A percentile compares a stretch with the other conserved stretches of the same genome.
These are phyloP conservation scores for Erythrolamprus reginae DNA, from an alignment of 2,113 vertebrate genomes.

Conservation along the genomic window DNA sequence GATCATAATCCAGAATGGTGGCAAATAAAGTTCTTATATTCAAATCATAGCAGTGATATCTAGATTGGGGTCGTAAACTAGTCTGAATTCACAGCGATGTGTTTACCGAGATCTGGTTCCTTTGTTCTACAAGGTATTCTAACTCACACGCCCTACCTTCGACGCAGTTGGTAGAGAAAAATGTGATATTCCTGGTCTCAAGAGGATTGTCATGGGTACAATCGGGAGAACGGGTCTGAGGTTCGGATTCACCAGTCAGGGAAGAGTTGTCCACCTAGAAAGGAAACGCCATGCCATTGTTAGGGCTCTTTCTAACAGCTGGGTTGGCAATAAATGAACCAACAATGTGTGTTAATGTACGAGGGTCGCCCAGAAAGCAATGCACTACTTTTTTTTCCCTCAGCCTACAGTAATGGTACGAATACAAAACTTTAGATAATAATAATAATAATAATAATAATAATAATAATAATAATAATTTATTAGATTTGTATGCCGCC, in stretches of 20 bases:
- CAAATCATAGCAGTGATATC: neutral
- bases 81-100: neutral
- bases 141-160: neutral
- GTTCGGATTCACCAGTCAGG: slow-evolving; percentile 22
- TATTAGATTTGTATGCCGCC: too few relatives aligned
- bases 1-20: neutral
- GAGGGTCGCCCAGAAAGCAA: too few relatives aligned
- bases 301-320: too few relatives aligned
- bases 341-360: too few relatives aligned
- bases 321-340: too few relatives aligned
- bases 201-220: slow-evolving; percentile 22
- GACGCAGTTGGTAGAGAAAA: slow-evolving; percentile 26
- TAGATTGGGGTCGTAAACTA: neutral
- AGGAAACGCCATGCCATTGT: neutral
- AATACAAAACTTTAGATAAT: too few relatives aligned
- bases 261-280: slow-evolving; percentile 23
- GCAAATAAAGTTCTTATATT: neutral
- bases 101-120: too few relatives aligned
- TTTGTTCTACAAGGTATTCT: neutral
- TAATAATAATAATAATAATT: too few relatives aligned
- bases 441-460: too few relatives aligned
- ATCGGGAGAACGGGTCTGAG: slow-evolving; percentile 21
- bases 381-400: too few relatives aligned
- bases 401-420: too few relatives aligned
- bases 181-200: slow-evolving; percentile 21